Evolutionary conservation across 2,797 vertebrate species (phyloP).

Genomic region (Discoglossus pictus): DNA sequence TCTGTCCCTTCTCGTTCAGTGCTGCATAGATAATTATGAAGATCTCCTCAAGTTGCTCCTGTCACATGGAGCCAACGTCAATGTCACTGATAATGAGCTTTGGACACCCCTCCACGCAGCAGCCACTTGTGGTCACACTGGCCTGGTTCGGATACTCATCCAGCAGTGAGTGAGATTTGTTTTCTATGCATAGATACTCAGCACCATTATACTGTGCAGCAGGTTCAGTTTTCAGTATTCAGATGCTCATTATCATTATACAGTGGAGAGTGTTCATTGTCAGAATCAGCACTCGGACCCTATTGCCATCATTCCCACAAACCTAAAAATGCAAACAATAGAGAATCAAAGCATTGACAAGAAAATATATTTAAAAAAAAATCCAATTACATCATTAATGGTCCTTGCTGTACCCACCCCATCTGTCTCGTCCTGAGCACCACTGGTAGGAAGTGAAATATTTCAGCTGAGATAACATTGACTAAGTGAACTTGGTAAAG

Average conservation of each 20-base stretch:
- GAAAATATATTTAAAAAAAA: too few relatives aligned
- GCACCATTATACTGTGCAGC: not conserved
- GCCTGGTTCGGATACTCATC: conserved; percentile 92
- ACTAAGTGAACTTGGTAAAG: too few relatives aligned
- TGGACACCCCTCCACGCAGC: conserved; percentile 96
- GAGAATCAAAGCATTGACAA: too few relatives aligned
- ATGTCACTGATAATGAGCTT: conserved; percentile 93
- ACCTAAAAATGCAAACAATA: too few relatives aligned
- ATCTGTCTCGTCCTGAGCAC: too few relatives aligned
- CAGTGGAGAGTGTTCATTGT: not conserved
- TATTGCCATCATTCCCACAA: too few relatives aligned
- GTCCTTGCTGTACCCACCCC: too few relatives aligned
- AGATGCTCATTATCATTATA: too few relatives aligned
- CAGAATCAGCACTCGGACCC: too few relatives aligned
- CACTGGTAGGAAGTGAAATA: too few relatives aligned
- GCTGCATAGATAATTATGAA: conserved; percentile 98
- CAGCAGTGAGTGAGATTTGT: conserved; percentile 78
- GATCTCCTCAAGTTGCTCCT: conserved; percentile 93
- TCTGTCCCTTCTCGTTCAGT: conserved; percentile 78
- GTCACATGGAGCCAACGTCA: conserved; percentile 84
- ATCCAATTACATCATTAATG: too few relatives aligned
- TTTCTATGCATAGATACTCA: not conserved
- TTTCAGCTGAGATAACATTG: too few relatives aligned
- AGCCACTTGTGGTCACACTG: conserved; percentile 91
- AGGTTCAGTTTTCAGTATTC: not conserved